Base-by-base conservation (phyloP, 1,140 invertebrate species). In the Nomia melanderi region DNA sequence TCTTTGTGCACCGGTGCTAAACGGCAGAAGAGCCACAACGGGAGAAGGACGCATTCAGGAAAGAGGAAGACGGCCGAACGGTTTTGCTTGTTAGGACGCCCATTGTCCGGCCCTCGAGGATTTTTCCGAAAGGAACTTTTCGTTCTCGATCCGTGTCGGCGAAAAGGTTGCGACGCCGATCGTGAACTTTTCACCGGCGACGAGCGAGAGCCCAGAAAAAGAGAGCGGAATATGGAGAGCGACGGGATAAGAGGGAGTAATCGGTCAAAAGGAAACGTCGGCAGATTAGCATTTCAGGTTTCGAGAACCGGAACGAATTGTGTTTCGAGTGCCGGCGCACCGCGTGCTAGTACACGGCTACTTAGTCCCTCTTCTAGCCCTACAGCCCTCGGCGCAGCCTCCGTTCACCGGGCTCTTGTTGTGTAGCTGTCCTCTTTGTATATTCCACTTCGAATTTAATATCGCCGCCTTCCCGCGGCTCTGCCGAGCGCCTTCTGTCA, bases 71-170 rank as follows among this genome's bases (percentile, higher is more conserved):
- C 72, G 64, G 54, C 74, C 84, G 85, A 83, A 36, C 33, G 33
- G n/a, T n/a, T n/a, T 75, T 62, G 90, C 90, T 91, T 89, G 90
- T 91, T 91, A 91, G 86, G 78, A 29, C 9, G 33, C 20, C 89
- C 62, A 90, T 91, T 91, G 89, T 90, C 67, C 53, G 44, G 27
- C 25, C 25, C 67, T 64, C 69, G 74, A 67, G 77, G 74, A 79
- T 88, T 87, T 87, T 87, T 86, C 59, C 62, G 29, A 79, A 83
- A 77, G 81, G 50, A 53, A 63, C 53, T 80, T 83, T 80, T 50
- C 76, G 41, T 44, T n/a, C 23, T 29, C 60, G 44, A 39, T 74
- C 56, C 77, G 33, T 33, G 47, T 56, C 53, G n/a, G 17, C 41
- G 81, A 63, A 64, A 69, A 62, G 67, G 60, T 36, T 54, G 44